Base-by-base conservation (phyloP, 1,140 invertebrate species). In the Ceratina calcarata region DNA sequence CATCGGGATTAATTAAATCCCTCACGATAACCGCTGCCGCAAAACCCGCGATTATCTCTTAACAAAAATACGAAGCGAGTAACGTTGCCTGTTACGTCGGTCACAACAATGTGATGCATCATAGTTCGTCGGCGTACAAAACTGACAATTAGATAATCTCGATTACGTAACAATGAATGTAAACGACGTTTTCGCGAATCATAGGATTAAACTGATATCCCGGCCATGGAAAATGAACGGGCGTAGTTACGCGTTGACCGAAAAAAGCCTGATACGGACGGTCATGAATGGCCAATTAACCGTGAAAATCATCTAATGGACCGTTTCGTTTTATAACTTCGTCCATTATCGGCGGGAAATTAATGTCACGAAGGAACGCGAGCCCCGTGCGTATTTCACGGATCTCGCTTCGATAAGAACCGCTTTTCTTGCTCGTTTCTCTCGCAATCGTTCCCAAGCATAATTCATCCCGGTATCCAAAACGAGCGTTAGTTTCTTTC, bases 341-440 rank as follows among this genome's bases (percentile, higher is more conserved):
- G 13, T 22, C 27, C 55, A 58, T 58, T 70, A 58, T 70, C 68
- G 27, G n/a, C 68, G 22, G 68, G 27, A 58, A 71, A 72, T 72
- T 27, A 49, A 72, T 55, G 57, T 72, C 57, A 49, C 32, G 37
- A 24, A 27, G 57, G 22, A 49, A 61, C 20, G 37, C 16, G 32
- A 27, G 16, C n/a, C 37, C 37, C 37, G 37, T 45, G 37, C 51
- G 67, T 69, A 69, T 72, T 61, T 61, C 32, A 61, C 37, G 20
- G 37, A 61, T 72, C 55, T 55, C 16, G 13, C 4, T 2, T n/a
- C 49, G 72, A 65, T 65, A 74, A 55, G 27, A 37, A 65, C 18
- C 61, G 13, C 18, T 53, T 74, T 69, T 64, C 22, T 61, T 51
- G 18, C 58, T 16, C 16, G 37, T 45, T 45, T 6, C 37, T 22